Conservation (phyloP, 2,797 vertebrate species). For the Myotis vivesi region DNA sequence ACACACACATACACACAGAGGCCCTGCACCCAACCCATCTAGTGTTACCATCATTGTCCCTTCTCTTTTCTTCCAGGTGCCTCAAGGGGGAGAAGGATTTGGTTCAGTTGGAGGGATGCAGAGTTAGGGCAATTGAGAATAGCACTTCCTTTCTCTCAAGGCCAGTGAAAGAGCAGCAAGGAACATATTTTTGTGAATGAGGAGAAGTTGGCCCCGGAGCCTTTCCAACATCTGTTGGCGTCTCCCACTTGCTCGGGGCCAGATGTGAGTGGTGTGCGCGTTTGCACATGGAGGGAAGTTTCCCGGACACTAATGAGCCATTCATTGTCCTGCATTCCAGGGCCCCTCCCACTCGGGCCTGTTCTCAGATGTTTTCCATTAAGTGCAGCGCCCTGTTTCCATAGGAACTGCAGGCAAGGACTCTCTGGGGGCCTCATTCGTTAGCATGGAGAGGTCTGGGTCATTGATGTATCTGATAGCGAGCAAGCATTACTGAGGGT, state of each 20-base stretch:
- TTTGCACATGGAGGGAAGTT: constrained; percentile 44
- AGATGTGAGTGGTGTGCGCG: constrained; percentile 52
- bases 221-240: constrained; percentile 60
- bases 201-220: neutral
- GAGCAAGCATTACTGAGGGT: neutral
- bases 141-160: neutral
- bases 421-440: constrained; percentile 31
- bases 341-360: neutral
- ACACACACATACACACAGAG: neutral
- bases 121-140: neutral
- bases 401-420: constrained; percentile 41
- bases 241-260: constrained; percentile 34
- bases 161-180: neutral
- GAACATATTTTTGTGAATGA: constrained; percentile 67
- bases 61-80: neutral
- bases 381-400: constrained; percentile 55
- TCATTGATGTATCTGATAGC: neutral
- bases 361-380: constrained; percentile 68
- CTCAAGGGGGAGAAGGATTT: neutral
- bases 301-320: constrained; percentile 57
- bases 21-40: neutral
- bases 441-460: neutral
- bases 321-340: constrained; percentile 52
- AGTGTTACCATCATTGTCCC: neutral
- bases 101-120: neutral